Evolutionary conservation across 1,140 invertebrate species (phyloP), one percentile per base, ranked within the genome.

Genomic region (Elysia chlorotica): DNA sequence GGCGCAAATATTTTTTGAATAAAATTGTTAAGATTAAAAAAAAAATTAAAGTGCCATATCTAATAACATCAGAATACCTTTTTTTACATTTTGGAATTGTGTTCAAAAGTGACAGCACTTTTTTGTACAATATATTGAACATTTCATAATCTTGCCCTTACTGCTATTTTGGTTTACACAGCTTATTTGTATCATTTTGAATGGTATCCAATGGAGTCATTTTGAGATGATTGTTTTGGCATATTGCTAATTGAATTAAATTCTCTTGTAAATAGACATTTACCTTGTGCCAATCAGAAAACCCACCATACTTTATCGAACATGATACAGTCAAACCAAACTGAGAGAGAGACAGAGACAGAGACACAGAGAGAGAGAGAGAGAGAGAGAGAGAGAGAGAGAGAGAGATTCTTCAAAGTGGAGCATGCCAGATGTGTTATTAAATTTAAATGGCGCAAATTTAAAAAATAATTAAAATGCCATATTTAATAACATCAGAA

Each of bases 341-440:
- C 0, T 23, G 23, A 56, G 66, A 3, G 48, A 28, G 48, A n/a
- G 41, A 54, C 28, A 54, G 48, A 53, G 57, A 62, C 28, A 37
- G 36, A 62, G 57, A 62, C 10, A 37, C n/a, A 62, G 57, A 38
- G 30, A 61, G 68, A 61, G 37, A 41, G 30, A 62, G 68, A 62
- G 30, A 23, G 14, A 61, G 54, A 37, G n/a, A 1, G n/a, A 59
- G 54, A 62, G n/a, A 37, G 28, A 35, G 57, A 28, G 23, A 23
- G 33, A 36, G 37, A 38, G n/a, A 62, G 56, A 62, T n/a, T n/a
- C n/a, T n/a, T n/a, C 36, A 62, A 36, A 37, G 56, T 33, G 37
- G 56, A 62, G 37, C 19, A 36, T n/a, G 56, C 21, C 10, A 23
- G 35, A 36, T 30, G 37, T n/a, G 54, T 4, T 36, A 30, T 28